phyloP scores from a whole-genome alignment of 2,888 invertebrate species.

The Pollenia labialis region DNA sequence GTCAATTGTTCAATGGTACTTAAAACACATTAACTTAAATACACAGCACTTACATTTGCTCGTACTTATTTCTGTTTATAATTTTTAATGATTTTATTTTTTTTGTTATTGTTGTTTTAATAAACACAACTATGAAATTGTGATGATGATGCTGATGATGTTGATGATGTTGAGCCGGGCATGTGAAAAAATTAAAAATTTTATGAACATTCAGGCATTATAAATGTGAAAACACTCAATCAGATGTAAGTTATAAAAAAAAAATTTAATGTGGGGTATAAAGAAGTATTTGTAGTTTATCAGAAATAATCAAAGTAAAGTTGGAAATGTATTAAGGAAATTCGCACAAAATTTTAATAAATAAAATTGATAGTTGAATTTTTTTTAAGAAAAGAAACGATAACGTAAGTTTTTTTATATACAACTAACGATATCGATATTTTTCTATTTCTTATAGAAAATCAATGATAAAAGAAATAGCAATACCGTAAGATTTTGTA shows the following conservation, averaged over 20 bases:
- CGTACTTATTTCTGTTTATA: constrained; percentile 20
- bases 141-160: constrained; percentile 8
- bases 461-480: no score
- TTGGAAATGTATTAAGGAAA: neutral
- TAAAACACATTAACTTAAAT: constrained; percentile 19
- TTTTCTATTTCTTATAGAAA: no score
- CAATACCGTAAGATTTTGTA: no score
- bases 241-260: neutral
- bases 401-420: no score
- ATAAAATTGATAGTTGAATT: no score
- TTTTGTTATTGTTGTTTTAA: constrained; percentile 13
- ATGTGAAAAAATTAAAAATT: constrained; percentile 1
- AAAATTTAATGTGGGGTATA: neutral
- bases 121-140: constrained; percentile 14
- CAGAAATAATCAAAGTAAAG: neutral
- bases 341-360: no score
- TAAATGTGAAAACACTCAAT: neutral
- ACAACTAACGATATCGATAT: no score
- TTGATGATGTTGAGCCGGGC: neutral
- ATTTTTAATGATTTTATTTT: constrained; percentile 31
- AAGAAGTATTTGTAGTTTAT: no score
- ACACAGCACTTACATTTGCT: neutral
- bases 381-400: no score
- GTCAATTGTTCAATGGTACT: constrained; percentile 54
- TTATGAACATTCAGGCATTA: neutral